Base-by-base conservation (phyloP, 2,113 vertebrate species). In the Hyla sarda region DNA sequence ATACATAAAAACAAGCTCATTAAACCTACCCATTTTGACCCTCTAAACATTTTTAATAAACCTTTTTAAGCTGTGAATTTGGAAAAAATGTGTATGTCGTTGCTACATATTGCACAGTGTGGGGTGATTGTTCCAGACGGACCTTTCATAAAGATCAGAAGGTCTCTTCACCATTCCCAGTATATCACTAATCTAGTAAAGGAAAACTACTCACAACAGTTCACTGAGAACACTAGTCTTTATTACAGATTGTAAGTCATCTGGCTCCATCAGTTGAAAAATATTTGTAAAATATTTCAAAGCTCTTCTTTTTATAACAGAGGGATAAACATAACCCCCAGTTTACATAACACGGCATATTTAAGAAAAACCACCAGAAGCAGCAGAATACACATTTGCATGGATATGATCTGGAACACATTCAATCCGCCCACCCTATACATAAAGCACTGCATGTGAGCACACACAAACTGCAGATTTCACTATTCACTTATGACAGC, bases 371-470 rank as follows among this genome's bases (percentile, higher is more conserved):
- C 47, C 88, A 90, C 75, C 83, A 90, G 50, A 86, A 87, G 80
- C 91, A 87, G 78, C 78, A 50, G 85, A 88, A 45, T 30, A 83
- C 78, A 89, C 77, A 87, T 71, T 88, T 89, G 88, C 0, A 56
- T 87, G 81, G 62, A 67, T 88, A 83, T 82, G 69, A 80, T 52
- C 88, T 84, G 19, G 89, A 45, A 84, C 84, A 90, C 89, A 88
- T 88, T 14, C 83, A 74, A 73, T 17, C 77, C 69, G 41, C 19
- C 88, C 79, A 78, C 23, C 23, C 88, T 85, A 82, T 79, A 88
- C 82, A 88, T 62, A 84, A 88, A 92, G 90, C 89, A 91, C 71
- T 87, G 88, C 87, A 84, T 89, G 90, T 76, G 88, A 91, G 83
- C 84, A 88, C 52, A 84, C 72, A 75, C 81, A 89, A 84, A 87